Evolutionary conservation across 1,140 invertebrate species (phyloP).

Genomic region (Gonioctena quinquepunctata): DNA sequence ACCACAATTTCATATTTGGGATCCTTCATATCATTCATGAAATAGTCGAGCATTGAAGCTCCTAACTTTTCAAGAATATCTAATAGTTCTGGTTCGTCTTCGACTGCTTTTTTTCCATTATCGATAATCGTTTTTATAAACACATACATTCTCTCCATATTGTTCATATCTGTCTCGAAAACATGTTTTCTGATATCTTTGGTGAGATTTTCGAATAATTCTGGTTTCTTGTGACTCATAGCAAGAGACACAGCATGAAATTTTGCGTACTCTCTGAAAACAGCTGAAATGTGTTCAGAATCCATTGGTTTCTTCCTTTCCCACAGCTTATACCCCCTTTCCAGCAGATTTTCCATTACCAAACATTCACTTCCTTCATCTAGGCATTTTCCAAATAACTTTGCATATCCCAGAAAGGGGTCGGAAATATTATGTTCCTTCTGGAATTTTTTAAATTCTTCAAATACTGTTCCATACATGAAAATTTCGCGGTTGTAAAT

Average conservation of each 20-base stretch:
- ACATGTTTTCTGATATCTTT: slow-evolving; percentile 36
- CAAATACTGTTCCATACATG: slow-evolving; percentile 31
- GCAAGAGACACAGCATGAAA: slow-evolving; percentile 62
- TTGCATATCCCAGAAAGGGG: slow-evolving; percentile 39
- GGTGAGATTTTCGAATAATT: slow-evolving; percentile 41
- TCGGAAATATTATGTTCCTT: slow-evolving; percentile 26
- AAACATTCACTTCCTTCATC: slow-evolving; percentile 55
- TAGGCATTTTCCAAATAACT: slow-evolving; percentile 50
- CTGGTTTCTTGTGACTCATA: slow-evolving; percentile 54
- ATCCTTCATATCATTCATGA: neutral
- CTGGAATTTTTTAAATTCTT: slow-evolving; percentile 27
- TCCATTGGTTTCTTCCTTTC: slow-evolving; percentile 57
- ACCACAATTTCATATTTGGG: slow-evolving; percentile 45
- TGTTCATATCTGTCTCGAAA: slow-evolving; percentile 19
- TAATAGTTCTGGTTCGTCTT: slow-evolving; percentile 6
- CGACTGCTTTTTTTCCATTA: slow-evolving; percentile 21
- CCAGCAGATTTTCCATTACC: slow-evolving; percentile 19
- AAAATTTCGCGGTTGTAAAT: slow-evolving; percentile 37
- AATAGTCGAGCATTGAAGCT: slow-evolving; percentile 15
- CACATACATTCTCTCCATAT: slow-evolving; percentile 19
- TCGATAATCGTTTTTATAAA: slow-evolving; percentile 39
- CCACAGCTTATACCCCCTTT: slow-evolving; percentile 55
- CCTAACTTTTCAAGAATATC: slow-evolving; percentile 25
- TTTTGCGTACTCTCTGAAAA: slow-evolving; percentile 59
- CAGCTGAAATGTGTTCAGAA: slow-evolving; percentile 54